Conservation (phyloP, 2,888 invertebrate species). For the Lapara coniferarum region DNA sequence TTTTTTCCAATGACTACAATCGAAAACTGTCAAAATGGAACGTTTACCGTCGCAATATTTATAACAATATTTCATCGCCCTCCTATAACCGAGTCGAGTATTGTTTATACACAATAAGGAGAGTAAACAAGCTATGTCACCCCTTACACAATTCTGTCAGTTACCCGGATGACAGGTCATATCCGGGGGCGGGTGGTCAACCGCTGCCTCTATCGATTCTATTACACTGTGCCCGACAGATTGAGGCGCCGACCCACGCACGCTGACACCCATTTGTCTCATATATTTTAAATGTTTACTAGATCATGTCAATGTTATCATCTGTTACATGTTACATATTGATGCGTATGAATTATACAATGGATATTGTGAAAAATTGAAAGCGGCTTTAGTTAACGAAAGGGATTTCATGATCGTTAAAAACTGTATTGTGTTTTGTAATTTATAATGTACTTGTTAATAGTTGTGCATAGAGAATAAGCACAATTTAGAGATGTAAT, state of each 20-base stretch:
- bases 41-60: conserved; percentile 32
- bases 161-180: conserved; percentile 73
- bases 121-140: conserved; percentile 62
- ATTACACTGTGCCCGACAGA: conserved; percentile 72
- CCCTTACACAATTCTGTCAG: conserved; percentile 65
- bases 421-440: no score
- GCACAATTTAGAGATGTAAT: no score
- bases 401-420: no score
- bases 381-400: background rate
- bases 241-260: conserved; percentile 58
- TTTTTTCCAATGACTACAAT: background rate
- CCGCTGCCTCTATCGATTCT: conserved; percentile 72
- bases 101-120: conserved; percentile 65
- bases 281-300: conserved; percentile 22
- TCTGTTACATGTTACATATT: background rate
- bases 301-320: background rate
- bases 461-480: no score
- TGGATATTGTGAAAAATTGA: background rate
- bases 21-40: conserved; percentile 7
- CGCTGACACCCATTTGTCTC: conserved; percentile 51
- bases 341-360: conserved; percentile 3
- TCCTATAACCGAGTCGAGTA: conserved; percentile 52
- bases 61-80: conserved; percentile 42
- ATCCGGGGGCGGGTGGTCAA: conserved; percentile 69
- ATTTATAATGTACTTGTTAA: no score